Evolutionary conservation across 1,140 invertebrate species (phyloP), one percentile per base, ranked within the genome.

Genomic region (Ips nitidus): DNA sequence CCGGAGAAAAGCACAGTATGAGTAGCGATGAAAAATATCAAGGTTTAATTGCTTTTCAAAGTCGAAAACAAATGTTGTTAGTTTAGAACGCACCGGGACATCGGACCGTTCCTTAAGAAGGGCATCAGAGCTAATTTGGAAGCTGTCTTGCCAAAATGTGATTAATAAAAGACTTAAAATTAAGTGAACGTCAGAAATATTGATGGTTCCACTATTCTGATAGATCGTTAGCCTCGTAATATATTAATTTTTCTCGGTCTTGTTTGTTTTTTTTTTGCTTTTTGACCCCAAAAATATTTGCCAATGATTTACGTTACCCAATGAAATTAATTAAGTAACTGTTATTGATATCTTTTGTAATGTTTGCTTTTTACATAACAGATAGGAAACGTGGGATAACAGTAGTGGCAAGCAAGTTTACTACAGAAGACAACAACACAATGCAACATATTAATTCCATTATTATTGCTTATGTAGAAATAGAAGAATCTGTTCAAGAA

Each of bases 111-210:
- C 56, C 64, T 52, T 39, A 63, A 55, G 67, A 71, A 74, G 68
- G 70, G 71, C 64, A 73, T 75, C 74, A 60, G 69, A 76, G 73
- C 73, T 72, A 77, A 77, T 77, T 75, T 76, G 71, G 74, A 56
- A 75, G 69, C 72, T 76, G 76, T 76, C 76, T 71, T 67, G 69
- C 59, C 47, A 56, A 58, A 55, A 63, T 71, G 72, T 77, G 75
- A 77, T 77, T 77, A 77, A 76, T 77, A 77, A 77, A 77, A 75
- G 64, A 39, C 64, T 58, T 58, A 66, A 66, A 66, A 66, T 66
- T 66, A 66, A 66, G 53, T 58, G 64, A 66, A 66, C 55, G 64
- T 66, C 64, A 57, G 41, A 57, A 47, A 66, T 66, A 66, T 66
- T 66, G 64, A 66, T 66, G 64, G 39, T 57, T 57, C 53, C 41